Evolutionary conservation across 53 echinoderm and acorn worm genomes (phyloP), one percentile per base, ranked within the genome.

Genomic region (Temnopleurus reevesii): DNA sequence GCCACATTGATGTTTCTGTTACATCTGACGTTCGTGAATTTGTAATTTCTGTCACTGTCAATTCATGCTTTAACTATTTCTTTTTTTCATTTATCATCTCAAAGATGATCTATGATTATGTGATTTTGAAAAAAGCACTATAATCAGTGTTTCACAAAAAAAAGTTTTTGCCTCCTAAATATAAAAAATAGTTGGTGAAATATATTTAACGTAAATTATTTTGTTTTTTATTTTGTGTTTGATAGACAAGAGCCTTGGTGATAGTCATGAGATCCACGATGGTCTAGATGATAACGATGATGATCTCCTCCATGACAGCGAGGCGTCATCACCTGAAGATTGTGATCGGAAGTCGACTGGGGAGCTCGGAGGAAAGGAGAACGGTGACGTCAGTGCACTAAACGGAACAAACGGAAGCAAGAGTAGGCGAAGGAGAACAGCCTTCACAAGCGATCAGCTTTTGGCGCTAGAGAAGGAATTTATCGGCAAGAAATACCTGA

Each of bases 361-460:
- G 49, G 92, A 92, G 30, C 89, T 84, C 19, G 89, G 86, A 25
- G 94, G 92, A 31, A 92, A 85, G n/a, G 88, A 87, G 19, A 66
- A 87, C 38, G 85, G 85, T 35, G 88, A 66, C 34, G 7, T 27
- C 61, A 46, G 26, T 30, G 64, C n/a, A 49, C 81, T 90, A 9
- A 83, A 90, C 61, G 93, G 81, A 0, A 55, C 85, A 53, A 86
- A 80, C 77, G 66, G 61, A 43, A 76, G 81, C 89, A 95, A 95
- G 89, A 89, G 92, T 30, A 89, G 95, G 27, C 95, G 95, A 3
- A 92, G 94, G 2, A 85, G 95, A n/a, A 95, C 95, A 51, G 95
- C 95, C 13, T 95, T 95, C 60, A 95, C 95, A 31, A 95, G 95
- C 81, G 95, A 95, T 57, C 95, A 95, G 76, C 89, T 95, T 8